Evolutionary conservation across 2,888 invertebrate genomes (phyloP).

Genomic region (Amblyjoppa fuscipennis): DNA sequence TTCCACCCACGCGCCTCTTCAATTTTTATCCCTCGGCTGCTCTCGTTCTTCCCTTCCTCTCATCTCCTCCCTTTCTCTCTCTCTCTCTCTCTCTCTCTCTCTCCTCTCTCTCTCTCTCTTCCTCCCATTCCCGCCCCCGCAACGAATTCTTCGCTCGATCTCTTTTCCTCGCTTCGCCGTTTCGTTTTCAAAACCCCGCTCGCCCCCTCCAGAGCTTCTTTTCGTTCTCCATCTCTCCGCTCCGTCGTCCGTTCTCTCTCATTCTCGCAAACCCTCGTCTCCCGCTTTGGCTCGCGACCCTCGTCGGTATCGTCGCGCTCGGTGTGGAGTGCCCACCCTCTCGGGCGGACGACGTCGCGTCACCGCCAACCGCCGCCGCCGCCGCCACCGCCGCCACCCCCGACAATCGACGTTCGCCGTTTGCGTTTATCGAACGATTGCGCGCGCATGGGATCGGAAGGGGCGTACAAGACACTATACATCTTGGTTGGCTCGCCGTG

Average conservation of each 20-base stretch:
- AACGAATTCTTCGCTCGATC: conserved; percentile 34
- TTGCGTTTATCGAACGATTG: conserved; percentile 85
- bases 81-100: conserved; percentile 22
- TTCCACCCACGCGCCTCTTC: conserved; percentile 10
- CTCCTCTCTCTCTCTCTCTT: neutral
- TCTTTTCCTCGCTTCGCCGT: conserved; percentile 18
- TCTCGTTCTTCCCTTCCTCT: conserved; percentile 5
- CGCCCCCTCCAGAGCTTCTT: conserved; percentile 65
- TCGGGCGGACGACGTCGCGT: conserved; percentile 54
- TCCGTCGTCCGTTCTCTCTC: conserved; percentile 48
- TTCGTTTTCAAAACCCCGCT: conserved; percentile 35
- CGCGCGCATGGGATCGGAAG: conserved; percentile 82
- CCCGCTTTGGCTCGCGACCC: conserved; percentile 49
- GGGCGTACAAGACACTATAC: conserved; percentile 77
- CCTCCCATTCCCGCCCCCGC: conserved; percentile 5
- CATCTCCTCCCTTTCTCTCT: conserved; percentile 52
- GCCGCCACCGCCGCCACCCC: conserved; percentile 71
- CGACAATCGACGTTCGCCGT: conserved; percentile 80
- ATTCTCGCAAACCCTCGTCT: conserved; percentile 13
- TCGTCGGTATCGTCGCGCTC: conserved; percentile 42
- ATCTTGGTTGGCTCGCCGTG: conserved; percentile 72
- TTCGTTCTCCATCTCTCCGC: conserved; percentile 26
- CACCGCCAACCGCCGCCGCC: conserved; percentile 63
- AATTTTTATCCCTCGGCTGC: conserved; percentile 31
- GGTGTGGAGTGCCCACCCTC: conserved; percentile 35